Percentiles rank a stretch among this genome's conserved stretches.
Conservation (phyloP, 2,797 vertebrate genomes). For the Ataeniobius toweri region DNA sequence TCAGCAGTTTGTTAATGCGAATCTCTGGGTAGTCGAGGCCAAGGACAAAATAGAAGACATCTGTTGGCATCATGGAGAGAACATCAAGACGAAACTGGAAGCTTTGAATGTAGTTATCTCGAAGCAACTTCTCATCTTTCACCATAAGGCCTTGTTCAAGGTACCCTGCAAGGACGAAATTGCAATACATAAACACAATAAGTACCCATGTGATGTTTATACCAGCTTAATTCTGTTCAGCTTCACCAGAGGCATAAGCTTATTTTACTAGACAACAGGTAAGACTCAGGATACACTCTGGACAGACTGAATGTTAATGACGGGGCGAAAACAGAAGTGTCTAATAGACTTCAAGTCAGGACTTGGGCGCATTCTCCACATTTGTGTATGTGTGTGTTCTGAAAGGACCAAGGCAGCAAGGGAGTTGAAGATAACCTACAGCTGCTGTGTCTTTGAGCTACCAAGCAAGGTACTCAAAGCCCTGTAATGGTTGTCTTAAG, state of each 20-base stretch:
- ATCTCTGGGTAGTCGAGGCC: conserved; percentile 95
- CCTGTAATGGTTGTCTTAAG: neutral
- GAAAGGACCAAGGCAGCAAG: neutral
- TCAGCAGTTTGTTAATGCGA: conserved; percentile 91
- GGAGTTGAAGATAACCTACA: neutral
- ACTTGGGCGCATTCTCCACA: neutral
- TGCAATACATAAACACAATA: neutral
- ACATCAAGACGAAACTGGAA: conserved; percentile 90
- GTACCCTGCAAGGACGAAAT: conserved; percentile 80
- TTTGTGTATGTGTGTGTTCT: neutral
- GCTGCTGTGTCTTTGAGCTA: neutral
- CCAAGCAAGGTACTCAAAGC: neutral
- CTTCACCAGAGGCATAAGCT: neutral
- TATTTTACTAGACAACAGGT: neutral
- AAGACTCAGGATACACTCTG: neutral
- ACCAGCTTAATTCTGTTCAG: neutral
- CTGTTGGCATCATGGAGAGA: conserved; percentile 91
- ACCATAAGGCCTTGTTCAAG: conserved; percentile 94
- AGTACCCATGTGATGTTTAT: neutral
- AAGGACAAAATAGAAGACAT: conserved; percentile 86
- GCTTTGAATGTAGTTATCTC: conserved; percentile 81
- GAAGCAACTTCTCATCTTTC: conserved; percentile 86
- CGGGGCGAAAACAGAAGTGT: neutral
- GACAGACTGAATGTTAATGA: neutral
- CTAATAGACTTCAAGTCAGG: neutral